Base-by-base conservation (phyloP, 2,888 invertebrate genomes). In the Drosophila prostipennis region DNA sequence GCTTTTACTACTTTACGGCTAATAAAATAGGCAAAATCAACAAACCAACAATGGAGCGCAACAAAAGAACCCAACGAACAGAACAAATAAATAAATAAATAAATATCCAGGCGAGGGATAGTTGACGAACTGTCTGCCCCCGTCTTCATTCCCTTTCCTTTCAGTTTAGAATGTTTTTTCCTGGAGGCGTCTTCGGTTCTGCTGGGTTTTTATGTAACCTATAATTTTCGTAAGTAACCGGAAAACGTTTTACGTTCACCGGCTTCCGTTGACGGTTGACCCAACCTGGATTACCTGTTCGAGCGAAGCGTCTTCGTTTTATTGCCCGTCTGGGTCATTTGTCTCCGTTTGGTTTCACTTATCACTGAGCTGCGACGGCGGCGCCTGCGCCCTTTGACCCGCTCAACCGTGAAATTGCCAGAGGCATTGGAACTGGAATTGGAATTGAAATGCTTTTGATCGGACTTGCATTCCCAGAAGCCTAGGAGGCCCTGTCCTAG, bases 161-260 rank as follows among this genome's bases (percentile, higher is more conserved):
- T 19, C 16, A 32, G 13, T 26, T 46, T 36, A 16, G 39, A 43
- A 26, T 39, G 59, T 46, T 59, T 46, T 59, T 39, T 51, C 45
- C 23, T 29, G 69, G 69, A 55, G 65, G 56, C 70, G 64, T 46
- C 42, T 5, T 48, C 23, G 34, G 13, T 49, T 53, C 51, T 48
- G 43, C 23, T 45, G 40, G 32, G 42, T 78, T 60, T 61, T 82
- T 74, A 65, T 60, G 60, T 64, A 80, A 75, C 84, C 87, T 65
- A 86, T 86, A 75, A 82, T 88, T 82, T 88, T 77, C 52, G 61
- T 73, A 72, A 79, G 80, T 61, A 83, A 77, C 75, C 87, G 87
- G 88, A 88, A 82, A 82, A 72, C 73, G 75, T 73, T 86, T 81
- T 73, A 65, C 49, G 58, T 68, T 78, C 43, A 34, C 11, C 48